Evolutionary conservation across 2,797 vertebrate genomes (phyloP).

Genomic region (Thripadectes ignobilis): DNA sequence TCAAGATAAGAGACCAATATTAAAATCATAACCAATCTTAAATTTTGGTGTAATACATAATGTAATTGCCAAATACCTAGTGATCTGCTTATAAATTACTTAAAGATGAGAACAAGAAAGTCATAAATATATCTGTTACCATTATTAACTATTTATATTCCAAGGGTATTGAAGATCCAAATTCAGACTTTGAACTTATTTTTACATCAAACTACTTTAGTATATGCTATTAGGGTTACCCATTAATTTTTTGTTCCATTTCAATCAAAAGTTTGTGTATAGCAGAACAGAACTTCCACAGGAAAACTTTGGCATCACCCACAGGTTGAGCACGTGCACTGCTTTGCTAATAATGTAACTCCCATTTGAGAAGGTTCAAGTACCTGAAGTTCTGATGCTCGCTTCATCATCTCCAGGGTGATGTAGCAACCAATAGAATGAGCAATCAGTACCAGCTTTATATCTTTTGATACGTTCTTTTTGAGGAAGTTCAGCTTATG

Average conservation of each 20-base stretch:
- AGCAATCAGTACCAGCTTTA: conserved; percentile 87
- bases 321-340: not conserved
- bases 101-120: not conserved
- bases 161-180: not conserved
- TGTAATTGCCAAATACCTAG: not conserved
- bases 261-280: not conserved
- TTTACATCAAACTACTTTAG: not conserved
- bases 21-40: not conserved
- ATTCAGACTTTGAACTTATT: not conserved
- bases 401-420: conserved; percentile 89
- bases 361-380: not conserved
- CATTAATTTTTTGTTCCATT: not conserved
- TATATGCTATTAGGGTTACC: not conserved
- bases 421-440: conserved; percentile 95
- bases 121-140: not conserved
- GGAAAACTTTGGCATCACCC: not conserved
- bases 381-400: conserved; percentile 86
- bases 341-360: not conserved
- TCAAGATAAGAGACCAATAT: not conserved
- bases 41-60: not conserved
- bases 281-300: not conserved
- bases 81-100: not conserved
- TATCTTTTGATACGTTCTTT: conserved; percentile 84
- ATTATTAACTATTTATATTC: not conserved
- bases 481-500: conserved; percentile 92